Evolutionary conservation across 2,888 invertebrate genomes (phyloP).

Genomic region (Lepetodrilus schrolli): DNA sequence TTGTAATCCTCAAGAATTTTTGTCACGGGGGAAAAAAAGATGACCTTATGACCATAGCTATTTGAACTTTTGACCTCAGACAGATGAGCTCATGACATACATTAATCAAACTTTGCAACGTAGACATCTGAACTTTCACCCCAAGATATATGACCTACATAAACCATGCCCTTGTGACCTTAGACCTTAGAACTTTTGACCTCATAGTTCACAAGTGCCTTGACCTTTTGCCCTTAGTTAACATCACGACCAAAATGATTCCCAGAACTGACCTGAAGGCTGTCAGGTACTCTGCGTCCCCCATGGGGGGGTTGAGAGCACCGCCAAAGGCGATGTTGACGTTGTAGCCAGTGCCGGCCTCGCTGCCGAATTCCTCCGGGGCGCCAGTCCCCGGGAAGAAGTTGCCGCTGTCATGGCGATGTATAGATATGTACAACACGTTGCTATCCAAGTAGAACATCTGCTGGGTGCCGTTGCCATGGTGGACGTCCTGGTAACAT

Average conservation of each 20-base stretch:
- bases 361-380: slow-evolving; percentile 91
- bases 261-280: slow-evolving; percentile 81
- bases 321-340: slow-evolving; percentile 98
- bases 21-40: no score
- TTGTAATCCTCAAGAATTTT: no score
- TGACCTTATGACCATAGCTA: no score
- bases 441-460: slow-evolving; percentile 96
- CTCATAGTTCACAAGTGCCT: not conserved
- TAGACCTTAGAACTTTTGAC: not conserved
- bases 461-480: slow-evolving; percentile 98
- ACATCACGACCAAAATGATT: no score
- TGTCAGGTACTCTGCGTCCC: slow-evolving; percentile 94
- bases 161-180: no score
- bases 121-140: no score
- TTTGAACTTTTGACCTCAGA: no score
- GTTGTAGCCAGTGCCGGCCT: slow-evolving; percentile 92
- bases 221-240: not conserved
- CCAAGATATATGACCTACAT: no score
- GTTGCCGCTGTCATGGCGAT: slow-evolving; percentile 99
- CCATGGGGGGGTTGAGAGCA: slow-evolving; percentile 90
- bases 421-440: slow-evolving; percentile 96
- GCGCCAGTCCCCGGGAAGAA: slow-evolving; percentile 99
- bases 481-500: slow-evolving; percentile 89
- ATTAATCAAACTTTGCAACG: no score
- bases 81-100: no score